Evolutionary conservation across 2,797 vertebrate species (phyloP).

Genomic region (Percopsis omiscomaycus): DNA sequence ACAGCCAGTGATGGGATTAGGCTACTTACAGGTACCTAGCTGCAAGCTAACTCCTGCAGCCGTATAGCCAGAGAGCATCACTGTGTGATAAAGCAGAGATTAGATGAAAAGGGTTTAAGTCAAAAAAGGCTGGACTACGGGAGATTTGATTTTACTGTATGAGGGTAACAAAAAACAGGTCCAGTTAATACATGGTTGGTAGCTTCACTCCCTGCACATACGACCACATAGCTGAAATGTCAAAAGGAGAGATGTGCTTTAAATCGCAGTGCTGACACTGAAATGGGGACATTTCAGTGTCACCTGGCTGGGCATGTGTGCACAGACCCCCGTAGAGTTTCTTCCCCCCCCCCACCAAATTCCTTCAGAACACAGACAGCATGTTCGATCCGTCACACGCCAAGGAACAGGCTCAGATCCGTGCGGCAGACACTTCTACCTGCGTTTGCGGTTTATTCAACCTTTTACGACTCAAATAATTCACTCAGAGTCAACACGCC

Average conservation of each 20-base stretch:
- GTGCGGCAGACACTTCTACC: no score
- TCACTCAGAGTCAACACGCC: no score
- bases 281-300: background rate
- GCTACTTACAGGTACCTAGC: slow-evolving; percentile 15
- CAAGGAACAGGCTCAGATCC: slow-evolving; percentile 53
- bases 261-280: slow-evolving; percentile 4
- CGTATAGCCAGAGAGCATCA: slow-evolving; percentile 25
- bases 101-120: slow-evolving; percentile 36
- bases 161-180: background rate
- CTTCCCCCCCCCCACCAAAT: slow-evolving; percentile 18
- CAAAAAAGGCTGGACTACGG: slow-evolving; percentile 1
- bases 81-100: slow-evolving; percentile 32
- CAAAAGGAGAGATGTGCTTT: slow-evolving; percentile 1
- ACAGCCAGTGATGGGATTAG: slow-evolving; percentile 51
- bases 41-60: slow-evolving; percentile 27
- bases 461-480: no score
- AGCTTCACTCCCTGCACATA: slow-evolving; percentile 3
- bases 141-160: background rate
- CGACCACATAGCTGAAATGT: background rate
- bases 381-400: slow-evolving; percentile 33
- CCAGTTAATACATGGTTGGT: no score
- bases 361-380: background rate
- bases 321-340: background rate
- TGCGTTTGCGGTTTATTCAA: no score
- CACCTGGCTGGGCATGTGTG: background rate